Evolutionary conservation across 2,113 vertebrate species (phyloP), one percentile per base, ranked within the genome.

Genomic region (Corydoras sp.): DNA sequence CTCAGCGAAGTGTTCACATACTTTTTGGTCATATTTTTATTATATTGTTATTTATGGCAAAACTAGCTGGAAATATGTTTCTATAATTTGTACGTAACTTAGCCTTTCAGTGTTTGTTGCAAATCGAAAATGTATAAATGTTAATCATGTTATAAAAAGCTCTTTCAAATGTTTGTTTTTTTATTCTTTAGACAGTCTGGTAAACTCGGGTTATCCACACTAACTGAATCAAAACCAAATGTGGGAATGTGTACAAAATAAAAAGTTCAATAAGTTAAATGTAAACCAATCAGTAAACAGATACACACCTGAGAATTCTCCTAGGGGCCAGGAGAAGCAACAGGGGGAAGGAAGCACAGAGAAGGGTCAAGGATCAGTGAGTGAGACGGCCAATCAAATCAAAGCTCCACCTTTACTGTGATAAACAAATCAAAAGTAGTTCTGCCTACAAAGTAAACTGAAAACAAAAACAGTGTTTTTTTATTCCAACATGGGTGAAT

Each of bases 281-380:
- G 83, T 32, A 77, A 77, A 86, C 83, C 82, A 85, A 86, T 76
- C 72, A 80, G 69, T 77, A 84, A 81, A 87, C 78, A 85, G 85
- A 93, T 95, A 97, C 97, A 92, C 92, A 99, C 97, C 96, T 98
- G 97, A 99, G 90, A 99, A 99, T 89, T 99, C 97, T 87, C 95
- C 97, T 98, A 93, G 62, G 87, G 86, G 89, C 92, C 95, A 89
- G 91, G 88, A 87, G 91, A 91, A 90, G 92, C 92, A 89, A 87
- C 81, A 92, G 85, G 88, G 35, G 86, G 86, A 84, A 87, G 81
- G 76, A 89, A 88, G 87, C 74, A 81, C 55, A 82, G 81, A 85
- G 68, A 90, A 86, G 84, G 85, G 87, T 93, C 90, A 91, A 88
- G 73, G 80, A 82, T 95, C 88, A 94, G 80, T 89, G 85, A 90